phyloP scores from a whole-genome alignment of 2,113 vertebrate genomes.

The Motacilla tschutschensis region DNA sequence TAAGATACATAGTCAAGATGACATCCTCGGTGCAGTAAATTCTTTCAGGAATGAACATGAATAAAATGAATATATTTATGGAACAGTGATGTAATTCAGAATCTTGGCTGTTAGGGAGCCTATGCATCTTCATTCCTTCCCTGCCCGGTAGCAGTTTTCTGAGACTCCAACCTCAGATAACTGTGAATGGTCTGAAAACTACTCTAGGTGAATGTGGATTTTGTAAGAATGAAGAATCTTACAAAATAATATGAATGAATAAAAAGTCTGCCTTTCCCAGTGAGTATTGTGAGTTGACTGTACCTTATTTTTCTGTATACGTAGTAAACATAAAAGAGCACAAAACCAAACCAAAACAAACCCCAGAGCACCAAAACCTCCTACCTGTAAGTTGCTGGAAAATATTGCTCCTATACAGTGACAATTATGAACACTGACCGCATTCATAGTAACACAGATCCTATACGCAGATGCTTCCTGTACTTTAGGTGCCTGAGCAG shows the following conservation, averaged over 20 bases:
- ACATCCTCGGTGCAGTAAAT: conserved; percentile 38
- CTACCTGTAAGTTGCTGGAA: neutral
- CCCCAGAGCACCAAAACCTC: neutral
- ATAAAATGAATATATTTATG: conserved; percentile 65
- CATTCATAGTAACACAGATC: neutral
- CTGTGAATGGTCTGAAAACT: conserved; percentile 26
- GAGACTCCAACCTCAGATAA: conserved; percentile 2
- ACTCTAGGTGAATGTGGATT: neutral
- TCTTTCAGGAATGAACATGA: conserved; percentile 51
- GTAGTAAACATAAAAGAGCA: neutral
- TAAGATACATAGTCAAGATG: conserved; percentile 49
- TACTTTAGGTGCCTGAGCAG: neutral
- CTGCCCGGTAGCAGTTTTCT: conserved; percentile 16
- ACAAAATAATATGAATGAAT: conserved; percentile 5
- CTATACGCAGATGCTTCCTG: neutral
- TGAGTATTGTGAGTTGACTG: neutral
- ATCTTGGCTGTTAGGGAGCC: conserved; percentile 35
- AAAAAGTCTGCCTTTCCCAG: neutral
- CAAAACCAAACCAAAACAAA: neutral
- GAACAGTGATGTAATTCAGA: conserved; percentile 67
- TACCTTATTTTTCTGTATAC: neutral
- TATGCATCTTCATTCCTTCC: conserved; percentile 40
- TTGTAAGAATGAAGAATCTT: conserved; percentile 20
- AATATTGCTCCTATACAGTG: neutral
- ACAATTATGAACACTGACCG: neutral